These are phyloP conservation scores for Dexiosoma caninum DNA, from an alignment of 2,888 invertebrate species.

Conservation along the genomic window DNA sequence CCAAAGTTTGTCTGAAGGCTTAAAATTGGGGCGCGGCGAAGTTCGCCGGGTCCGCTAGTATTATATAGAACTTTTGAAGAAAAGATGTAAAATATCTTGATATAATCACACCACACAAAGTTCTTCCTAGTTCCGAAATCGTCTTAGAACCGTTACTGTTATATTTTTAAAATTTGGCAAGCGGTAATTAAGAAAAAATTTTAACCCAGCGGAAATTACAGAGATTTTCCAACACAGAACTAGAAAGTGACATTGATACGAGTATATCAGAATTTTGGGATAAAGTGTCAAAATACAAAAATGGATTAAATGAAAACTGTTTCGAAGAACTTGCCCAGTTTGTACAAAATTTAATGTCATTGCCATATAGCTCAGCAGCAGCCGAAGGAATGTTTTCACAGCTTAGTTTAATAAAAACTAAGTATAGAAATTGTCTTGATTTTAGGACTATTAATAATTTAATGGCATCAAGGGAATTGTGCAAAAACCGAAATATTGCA, in stretches of 20 bases:
- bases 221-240: not conserved
- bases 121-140: not conserved
- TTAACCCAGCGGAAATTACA: constrained; percentile 2
- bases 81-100: not conserved
- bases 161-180: not conserved
- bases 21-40: too few relatives aligned
- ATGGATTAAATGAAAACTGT: not conserved
- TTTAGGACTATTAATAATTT: not conserved
- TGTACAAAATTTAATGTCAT: constrained; percentile 4
- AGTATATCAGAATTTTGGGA: constrained; percentile 10
- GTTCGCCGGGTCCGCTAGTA: too few relatives aligned
- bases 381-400: constrained; percentile 22
- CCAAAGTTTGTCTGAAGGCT: too few relatives aligned
- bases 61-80: constrained; percentile 27
- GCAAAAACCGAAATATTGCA: not conserved
- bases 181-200: constrained; percentile 4
- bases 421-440: not conserved
- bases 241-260: constrained; percentile 14
- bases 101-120: not conserved
- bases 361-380: constrained; percentile 32
- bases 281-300: not conserved
- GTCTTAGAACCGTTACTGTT: constrained; percentile 4
- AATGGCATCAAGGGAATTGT: constrained; percentile 17
- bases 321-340: not conserved
- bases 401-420: constrained; percentile 11